Evolutionary conservation across 2,888 invertebrate species (phyloP).

Genomic region (Incurvaria masculella): DNA sequence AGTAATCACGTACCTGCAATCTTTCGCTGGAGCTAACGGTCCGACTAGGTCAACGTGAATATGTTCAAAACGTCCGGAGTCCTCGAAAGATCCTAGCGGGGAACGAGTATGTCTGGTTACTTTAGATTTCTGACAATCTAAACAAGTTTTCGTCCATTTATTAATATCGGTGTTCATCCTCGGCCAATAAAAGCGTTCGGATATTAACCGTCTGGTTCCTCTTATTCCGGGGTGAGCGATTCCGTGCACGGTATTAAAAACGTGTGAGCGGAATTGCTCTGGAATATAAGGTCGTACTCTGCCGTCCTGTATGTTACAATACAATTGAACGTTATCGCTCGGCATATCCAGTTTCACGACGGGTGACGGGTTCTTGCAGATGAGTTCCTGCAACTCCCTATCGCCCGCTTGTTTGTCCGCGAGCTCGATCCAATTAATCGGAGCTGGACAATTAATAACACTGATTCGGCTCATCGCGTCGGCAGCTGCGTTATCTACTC

Average conservation of each 20-base stretch:
- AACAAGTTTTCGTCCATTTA: not conserved
- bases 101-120: not conserved
- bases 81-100: too few relatives aligned
- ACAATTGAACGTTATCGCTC: too few relatives aligned
- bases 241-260: too few relatives aligned
- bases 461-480: conserved; percentile 4
- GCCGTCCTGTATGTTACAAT: too few relatives aligned
- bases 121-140: not conserved
- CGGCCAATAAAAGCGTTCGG: too few relatives aligned
- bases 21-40: conserved; percentile 10
- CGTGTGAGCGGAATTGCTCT: too few relatives aligned
- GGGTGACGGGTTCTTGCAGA: not conserved
- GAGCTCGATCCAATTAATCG: conserved; percentile 1
- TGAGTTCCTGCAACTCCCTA: conserved; percentile 2
- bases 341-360: too few relatives aligned
- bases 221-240: too few relatives aligned
- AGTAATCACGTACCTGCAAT: conserved; percentile 16
- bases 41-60: conserved; percentile 8
- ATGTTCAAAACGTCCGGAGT: conserved; percentile 2
- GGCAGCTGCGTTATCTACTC: conserved; percentile 2
- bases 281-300: too few relatives aligned
- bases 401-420: conserved; percentile 1
- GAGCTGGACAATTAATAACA: not conserved
- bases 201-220: too few relatives aligned
- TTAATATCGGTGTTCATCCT: too few relatives aligned